Evolutionary conservation across 2,797 vertebrate species (phyloP).

Genomic region (Allobates femoralis): DNA sequence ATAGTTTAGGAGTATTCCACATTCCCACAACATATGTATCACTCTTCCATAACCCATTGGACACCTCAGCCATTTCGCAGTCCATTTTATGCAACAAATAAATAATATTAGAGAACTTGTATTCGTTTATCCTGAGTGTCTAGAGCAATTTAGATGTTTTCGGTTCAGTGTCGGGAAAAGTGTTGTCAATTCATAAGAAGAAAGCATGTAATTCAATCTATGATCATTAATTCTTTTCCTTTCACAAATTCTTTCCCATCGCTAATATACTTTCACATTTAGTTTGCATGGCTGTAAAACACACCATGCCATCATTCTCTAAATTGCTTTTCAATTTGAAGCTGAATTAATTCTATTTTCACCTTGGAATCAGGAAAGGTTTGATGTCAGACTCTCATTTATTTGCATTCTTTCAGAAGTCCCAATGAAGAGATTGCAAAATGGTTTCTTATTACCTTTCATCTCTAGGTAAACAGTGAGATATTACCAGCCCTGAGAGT

Average conservation of each 20-base stretch:
- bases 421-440: neutral
- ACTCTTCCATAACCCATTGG: too few species aligned
- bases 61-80: too few species aligned
- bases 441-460: neutral
- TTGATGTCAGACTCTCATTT: neutral
- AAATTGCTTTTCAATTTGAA: constrained; percentile 23
- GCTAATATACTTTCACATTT: constrained; percentile 15
- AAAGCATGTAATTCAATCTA: constrained; percentile 8
- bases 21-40: too few species aligned
- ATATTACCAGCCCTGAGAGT: neutral
- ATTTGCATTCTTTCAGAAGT: neutral
- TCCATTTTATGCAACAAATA: too few species aligned
- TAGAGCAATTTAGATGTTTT: neutral
- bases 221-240: neutral
- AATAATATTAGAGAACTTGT: too few species aligned
- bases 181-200: neutral
- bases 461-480: neutral
- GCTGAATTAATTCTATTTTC: constrained; percentile 9
- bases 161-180: neutral
- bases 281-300: constrained; percentile 19
- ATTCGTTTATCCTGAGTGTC: too few species aligned
- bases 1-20: too few species aligned
- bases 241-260: neutral
- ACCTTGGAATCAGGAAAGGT: neutral
- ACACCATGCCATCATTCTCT: neutral